Percentiles rank a stretch among this genome's conserved stretches.
These are phyloP conservation scores for Corynorhinus townsendii DNA, from an alignment of 2,113 vertebrate genomes.

Conservation along the genomic window DNA sequence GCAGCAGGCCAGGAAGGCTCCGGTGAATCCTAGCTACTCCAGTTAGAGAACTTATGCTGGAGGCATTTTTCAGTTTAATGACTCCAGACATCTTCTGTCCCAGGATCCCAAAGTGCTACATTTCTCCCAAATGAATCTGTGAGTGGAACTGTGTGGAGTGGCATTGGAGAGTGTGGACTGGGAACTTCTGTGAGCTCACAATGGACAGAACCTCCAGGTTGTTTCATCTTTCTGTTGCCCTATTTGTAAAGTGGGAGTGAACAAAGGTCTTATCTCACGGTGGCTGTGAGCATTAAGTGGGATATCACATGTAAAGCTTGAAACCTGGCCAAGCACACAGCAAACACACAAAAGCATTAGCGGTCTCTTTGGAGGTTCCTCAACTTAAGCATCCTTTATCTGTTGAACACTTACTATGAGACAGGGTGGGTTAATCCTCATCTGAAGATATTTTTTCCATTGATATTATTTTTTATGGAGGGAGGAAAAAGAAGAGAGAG, in stretches of 20 bases:
- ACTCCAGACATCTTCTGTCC: neutral
- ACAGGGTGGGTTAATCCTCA: neutral
- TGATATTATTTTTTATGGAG: neutral
- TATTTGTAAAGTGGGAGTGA: neutral
- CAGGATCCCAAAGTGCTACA: neutral
- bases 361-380: fast-evolving
- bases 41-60: neutral
- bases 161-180: fast-evolving
- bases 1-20: fast-evolving
- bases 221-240: too few relatives aligned
- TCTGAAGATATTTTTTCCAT: neutral
- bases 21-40: neutral
- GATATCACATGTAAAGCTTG: fast-evolving
- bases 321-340: too few relatives aligned
- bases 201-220: too few relatives aligned
- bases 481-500: neutral
- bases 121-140: neutral
- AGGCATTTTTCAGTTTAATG: neutral
- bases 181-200: neutral
- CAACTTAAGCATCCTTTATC: neutral
- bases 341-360: too few relatives aligned
- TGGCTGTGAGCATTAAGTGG: fast-evolving
- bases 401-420: neutral
- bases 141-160: neutral
- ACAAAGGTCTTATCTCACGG: too few relatives aligned